Conservation (phyloP, 2,113 vertebrate species). For the Cichladusa arquata region DNA sequence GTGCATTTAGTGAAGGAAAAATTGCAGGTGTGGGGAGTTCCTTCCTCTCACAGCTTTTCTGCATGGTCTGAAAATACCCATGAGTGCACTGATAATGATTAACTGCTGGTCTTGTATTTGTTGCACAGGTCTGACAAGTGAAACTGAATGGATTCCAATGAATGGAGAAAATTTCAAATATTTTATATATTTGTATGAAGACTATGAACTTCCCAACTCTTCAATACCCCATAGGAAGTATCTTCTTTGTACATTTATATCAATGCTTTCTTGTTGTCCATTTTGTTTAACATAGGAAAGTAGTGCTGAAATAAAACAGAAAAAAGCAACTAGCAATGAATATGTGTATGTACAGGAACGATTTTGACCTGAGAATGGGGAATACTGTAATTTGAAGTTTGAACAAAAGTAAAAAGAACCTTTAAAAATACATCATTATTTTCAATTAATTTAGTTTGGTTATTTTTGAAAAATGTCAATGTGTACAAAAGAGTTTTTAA, state of each 20-base stretch:
- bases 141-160: slow-evolving; percentile 22
- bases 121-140: slow-evolving; percentile 58
- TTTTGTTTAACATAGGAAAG: slow-evolving; percentile 43
- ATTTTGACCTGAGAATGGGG: neutral
- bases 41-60: neutral
- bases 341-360: neutral
- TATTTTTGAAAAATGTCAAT: slow-evolving; percentile 25
- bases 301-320: slow-evolving; percentile 41
- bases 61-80: neutral
- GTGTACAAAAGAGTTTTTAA: neutral
- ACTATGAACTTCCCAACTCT: slow-evolving; percentile 46
- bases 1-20: neutral
- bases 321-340: neutral
- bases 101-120: slow-evolving; percentile 48
- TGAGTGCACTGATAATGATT: neutral
- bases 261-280: slow-evolving; percentile 33
- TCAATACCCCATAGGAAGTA: slow-evolving; percentile 14
- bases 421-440: neutral
- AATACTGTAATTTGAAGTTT: neutral
- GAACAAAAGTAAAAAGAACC: slow-evolving; percentile 8
- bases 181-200: slow-evolving; percentile 79
- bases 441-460: slow-evolving; percentile 34
- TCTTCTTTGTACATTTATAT: slow-evolving; percentile 69
- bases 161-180: slow-evolving; percentile 46
- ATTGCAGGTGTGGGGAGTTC: neutral